Base-by-base conservation (phyloP, 2,888 invertebrate species). In the Stenurella melanura region DNA sequence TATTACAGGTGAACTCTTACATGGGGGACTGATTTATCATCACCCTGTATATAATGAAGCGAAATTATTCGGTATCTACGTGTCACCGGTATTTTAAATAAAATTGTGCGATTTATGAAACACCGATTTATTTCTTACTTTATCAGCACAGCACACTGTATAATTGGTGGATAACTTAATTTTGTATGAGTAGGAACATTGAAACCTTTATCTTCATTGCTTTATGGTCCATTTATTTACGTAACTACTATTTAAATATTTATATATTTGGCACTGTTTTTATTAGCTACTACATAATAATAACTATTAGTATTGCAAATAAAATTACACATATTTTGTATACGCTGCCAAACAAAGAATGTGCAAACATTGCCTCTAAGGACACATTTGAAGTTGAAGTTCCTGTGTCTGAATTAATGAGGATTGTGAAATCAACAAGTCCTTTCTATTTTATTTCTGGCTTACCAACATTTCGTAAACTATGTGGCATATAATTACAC, bases 181-280 rank as follows among this genome's bases (percentile, higher is more conserved):
- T 50, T 50, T 50, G 50, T 50, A 0, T 4, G 21, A 26, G 21
- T 4, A 26, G 50, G n/a, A 50, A 50, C 15, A 50, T 50, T 50
- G 6, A 17, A 2, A 50, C n/a, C 15, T n/a, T 11, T 50, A 50
- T 50, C 50, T 50, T n/a, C 12, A 50, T n/a, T 6, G n/a, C n/a
- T 50, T 50, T 50, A 50, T n/a, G 50, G 30, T 9, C 7, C n/a
- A 50, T 15, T 50, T 50, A 50, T 50, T 50, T n/a, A 50, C 50
- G 50, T 50, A 50, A 50, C 50, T 17, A n/a, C 50, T 50, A 50
- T 12, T 50, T 50, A 50, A 50, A n/a, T 50, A 50, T 50, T n/a
- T 50, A 50, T 50, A n/a, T 6, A 50, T 50, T 50, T 50, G n/a
- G 50, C n/a, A 15, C 3, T 50, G 50, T 50, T 15, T 42, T 42